Percentiles rank a stretch among this genome's conserved stretches.
phyloP scores from a whole-genome alignment of 2,113 vertebrate species.

The Amazona guildingii region DNA sequence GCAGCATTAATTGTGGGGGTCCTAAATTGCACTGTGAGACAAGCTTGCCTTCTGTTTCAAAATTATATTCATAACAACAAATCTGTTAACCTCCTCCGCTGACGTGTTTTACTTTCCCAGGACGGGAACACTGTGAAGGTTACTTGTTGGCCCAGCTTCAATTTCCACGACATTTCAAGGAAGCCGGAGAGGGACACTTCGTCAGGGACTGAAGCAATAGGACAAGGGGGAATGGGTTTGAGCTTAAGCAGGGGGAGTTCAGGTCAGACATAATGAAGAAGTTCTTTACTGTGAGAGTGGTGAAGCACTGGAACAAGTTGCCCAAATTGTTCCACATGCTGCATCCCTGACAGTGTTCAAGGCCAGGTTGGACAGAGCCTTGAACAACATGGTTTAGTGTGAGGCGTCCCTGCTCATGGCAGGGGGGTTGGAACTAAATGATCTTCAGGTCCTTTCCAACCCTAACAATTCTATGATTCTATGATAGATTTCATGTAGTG shows the following conservation, averaged over 20 bases:
- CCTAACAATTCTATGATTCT: background rate
- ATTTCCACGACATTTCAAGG: background rate
- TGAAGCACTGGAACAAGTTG: background rate
- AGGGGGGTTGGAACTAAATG: background rate
- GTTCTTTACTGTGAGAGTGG: background rate
- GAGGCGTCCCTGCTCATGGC: background rate
- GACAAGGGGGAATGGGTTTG: background rate
- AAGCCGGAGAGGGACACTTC: background rate
- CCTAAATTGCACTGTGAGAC: constrained; percentile 47
- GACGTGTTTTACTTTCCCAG: constrained; percentile 65
- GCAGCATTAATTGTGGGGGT: constrained; percentile 56
- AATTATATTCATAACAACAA: constrained; percentile 68
- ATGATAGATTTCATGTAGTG: constrained; percentile 9
- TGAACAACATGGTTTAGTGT: background rate
- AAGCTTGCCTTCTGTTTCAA: constrained; percentile 74
- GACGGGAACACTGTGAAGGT: constrained; percentile 56
- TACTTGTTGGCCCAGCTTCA: constrained; percentile 37
- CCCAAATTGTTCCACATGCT: background rate
- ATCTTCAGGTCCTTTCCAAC: background rate
- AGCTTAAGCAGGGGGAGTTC: background rate
- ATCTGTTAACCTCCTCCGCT: constrained; percentile 71
- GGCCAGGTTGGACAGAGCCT: background rate
- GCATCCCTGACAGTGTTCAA: background rate
- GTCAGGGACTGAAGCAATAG: background rate
- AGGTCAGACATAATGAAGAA: background rate